These are phyloP conservation scores for Nebria ingens DNA, from an alignment of 1,140 invertebrate genomes.

Conservation along the genomic window DNA sequence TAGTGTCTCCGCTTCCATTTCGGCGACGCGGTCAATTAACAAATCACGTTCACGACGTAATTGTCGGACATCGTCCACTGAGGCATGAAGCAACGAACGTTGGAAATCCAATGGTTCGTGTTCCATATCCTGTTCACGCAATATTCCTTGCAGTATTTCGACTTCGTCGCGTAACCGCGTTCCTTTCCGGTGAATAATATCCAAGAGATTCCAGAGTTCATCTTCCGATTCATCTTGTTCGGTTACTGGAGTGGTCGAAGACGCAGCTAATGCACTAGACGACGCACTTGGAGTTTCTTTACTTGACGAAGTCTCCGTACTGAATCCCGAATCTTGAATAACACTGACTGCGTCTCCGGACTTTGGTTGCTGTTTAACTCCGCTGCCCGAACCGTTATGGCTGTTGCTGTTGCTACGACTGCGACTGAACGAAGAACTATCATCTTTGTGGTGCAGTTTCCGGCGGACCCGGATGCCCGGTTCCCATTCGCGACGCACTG, in stretches of 20 bases:
- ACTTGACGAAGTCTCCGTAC: slow-evolving; percentile 61
- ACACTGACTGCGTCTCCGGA: slow-evolving; percentile 41
- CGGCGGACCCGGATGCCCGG: slow-evolving; percentile 63
- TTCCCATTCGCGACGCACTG: slow-evolving; percentile 53
- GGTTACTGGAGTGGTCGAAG: slow-evolving; percentile 20
- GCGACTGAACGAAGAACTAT: slow-evolving; percentile 22
- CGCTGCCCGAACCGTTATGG: slow-evolving; percentile 41
- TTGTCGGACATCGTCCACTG: slow-evolving; percentile 37
- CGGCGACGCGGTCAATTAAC: slow-evolving; percentile 54
- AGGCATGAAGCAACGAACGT: slow-evolving; percentile 34
- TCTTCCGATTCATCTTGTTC: slow-evolving; percentile 52
- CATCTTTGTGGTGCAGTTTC: slow-evolving; percentile 43
- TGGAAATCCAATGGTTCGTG: slow-evolving; percentile 39
- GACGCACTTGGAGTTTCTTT: slow-evolving; percentile 59
- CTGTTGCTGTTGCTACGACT: slow-evolving; percentile 54
- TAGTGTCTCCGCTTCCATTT: slow-evolving; percentile 59
- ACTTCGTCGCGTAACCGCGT: slow-evolving; percentile 64
- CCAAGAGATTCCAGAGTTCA: slow-evolving; percentile 73
- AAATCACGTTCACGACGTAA: slow-evolving; percentile 60
- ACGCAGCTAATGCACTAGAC: slow-evolving; percentile 37
- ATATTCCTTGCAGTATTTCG: slow-evolving; percentile 43
- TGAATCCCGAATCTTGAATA: slow-evolving; percentile 76
- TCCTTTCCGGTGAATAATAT: slow-evolving; percentile 73
- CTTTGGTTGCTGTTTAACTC: slow-evolving; percentile 35
- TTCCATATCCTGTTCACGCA: slow-evolving; percentile 33